A percentile compares a stretch with the other conserved stretches of the same genome.
Conservation (phyloP, 2,113 vertebrate genomes). For the Pungitius pungitius region DNA sequence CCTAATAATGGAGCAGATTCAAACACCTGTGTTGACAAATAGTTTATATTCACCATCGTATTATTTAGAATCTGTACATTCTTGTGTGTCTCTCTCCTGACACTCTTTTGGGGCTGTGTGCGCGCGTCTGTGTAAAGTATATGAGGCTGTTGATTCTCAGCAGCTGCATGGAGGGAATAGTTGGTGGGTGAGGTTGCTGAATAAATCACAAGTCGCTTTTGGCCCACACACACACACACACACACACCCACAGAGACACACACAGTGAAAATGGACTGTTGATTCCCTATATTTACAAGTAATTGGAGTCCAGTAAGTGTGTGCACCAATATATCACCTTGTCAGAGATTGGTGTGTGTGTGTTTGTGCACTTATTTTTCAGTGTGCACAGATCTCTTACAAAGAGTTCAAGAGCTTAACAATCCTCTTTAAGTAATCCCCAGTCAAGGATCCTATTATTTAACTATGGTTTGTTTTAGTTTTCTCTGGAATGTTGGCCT, state of each 20-base stretch:
- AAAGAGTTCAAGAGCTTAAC: conserved; percentile 30
- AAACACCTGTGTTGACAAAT: neutral
- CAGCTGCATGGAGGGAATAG: conserved; percentile 73
- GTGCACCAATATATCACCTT: conserved; percentile 47
- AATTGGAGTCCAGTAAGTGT: conserved; percentile 49
- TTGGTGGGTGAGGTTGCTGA: conserved; percentile 74
- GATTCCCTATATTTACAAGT: conserved; percentile 62
- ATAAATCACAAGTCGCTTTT: conserved; percentile 76
- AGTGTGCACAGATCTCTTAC: conserved; percentile 27
- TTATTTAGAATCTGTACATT: conserved; percentile 4
- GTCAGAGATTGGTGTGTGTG: conserved; percentile 40
- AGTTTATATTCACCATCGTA: neutral
- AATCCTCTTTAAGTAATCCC: conserved; percentile 11
- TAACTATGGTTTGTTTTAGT: conserved; percentile 42
- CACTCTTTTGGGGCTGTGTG: conserved; percentile 20
- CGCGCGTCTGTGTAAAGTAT: conserved; percentile 27
- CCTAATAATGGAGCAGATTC: neutral
- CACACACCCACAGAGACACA: conserved; percentile 10
- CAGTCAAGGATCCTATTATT: conserved; percentile 22
- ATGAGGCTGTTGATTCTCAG: conserved; percentile 65
- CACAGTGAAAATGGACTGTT: conserved; percentile 26
- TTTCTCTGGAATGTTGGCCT: conserved; percentile 31
- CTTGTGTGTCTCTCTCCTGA: neutral
- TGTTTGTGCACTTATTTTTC: neutral
- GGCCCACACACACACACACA: conserved; percentile 38